Evolutionary conservation across 2,113 vertebrate species (phyloP), one percentile per base, ranked within the genome.

Genomic region (Prionailurus viverrinus): DNA sequence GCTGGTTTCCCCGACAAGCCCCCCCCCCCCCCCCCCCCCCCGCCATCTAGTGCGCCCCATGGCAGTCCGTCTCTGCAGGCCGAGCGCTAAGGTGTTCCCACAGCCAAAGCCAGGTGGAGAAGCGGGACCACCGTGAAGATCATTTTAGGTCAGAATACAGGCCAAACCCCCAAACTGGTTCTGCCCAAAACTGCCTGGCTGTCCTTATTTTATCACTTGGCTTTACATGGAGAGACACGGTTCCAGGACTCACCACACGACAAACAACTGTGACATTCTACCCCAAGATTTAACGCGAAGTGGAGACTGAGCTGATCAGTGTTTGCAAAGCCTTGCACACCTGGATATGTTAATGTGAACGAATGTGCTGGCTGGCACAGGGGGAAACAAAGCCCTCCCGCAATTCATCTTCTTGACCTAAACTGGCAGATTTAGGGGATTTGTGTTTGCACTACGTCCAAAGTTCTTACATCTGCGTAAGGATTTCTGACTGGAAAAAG

Each of bases 91-190:
- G 45, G 61, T 21, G 39, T 91, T 29, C 45, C 61, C 18, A 18
- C 2, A 51, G 63, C 48, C 79, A 71, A 86, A 95, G 66, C 25
- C 29, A 95, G 92, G 48, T 71, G 83, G 69, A 93, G 94, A 97
- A 91, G 61, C 5, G 12, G 79, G 48, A n/a, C 86, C 90, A 63
- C 39, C 80, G 39, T 89, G 68, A 18, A 73, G 89, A 89, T 80
- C 41, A 94, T 94, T 95, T 95, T 53, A 95, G 66, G 74, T 81
- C 41, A 90, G 86, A 90, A 91, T 61, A n/a, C 36, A 58, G 21
- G 53, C 71, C 71, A 53, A 45, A 96, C 86, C 0, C 15, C 41
- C 61, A 95, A 76, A 73, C 71, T 33, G 53, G 55, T 73, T 91
- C 80, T 85, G 55, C 88, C 71, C 82, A 25, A 90, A 85, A 91